Percentiles rank a stretch among this genome's conserved stretches.
These are phyloP conservation scores for Cartodere bifasciata DNA, from an alignment of 2,888 invertebrate genomes.

Conservation along the genomic window DNA sequence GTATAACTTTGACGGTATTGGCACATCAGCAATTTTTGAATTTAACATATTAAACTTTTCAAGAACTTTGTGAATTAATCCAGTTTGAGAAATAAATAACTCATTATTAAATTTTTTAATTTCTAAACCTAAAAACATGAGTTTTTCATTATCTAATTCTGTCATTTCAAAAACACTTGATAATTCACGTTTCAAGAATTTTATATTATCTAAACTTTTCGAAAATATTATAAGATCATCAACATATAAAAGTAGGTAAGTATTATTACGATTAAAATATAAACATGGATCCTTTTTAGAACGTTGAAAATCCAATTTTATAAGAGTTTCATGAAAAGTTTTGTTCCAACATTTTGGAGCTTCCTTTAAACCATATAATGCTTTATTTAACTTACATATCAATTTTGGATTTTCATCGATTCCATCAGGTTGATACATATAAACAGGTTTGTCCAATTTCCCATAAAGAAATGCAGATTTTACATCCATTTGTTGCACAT, in stretches of 20 bases:
- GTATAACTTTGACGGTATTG: no score
- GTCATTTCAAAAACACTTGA: conserved; percentile 5
- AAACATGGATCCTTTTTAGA: conserved; percentile 14
- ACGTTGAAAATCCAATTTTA: conserved; percentile 9
- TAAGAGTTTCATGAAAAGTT: conserved; percentile 7
- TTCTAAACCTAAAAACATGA: no score
- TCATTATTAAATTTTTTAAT: no score
- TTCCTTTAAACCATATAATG: conserved; percentile 12
- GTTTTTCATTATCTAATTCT: conserved; percentile 8
- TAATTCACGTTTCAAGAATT: conserved; percentile 9
- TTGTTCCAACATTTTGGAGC: conserved; percentile 13
- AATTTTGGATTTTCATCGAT: conserved; percentile 6
- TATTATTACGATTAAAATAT: conserved; percentile 11
- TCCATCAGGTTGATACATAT: conserved; percentile 11
- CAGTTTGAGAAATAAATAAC: no score
- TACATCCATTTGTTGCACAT: conserved; percentile 14
- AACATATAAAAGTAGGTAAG: conserved; percentile 12
- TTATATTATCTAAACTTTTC: no score
- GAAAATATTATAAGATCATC: conserved; percentile 15
- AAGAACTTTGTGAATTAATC: no score
- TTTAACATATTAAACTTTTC: no score
- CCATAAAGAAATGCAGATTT: conserved; percentile 13
- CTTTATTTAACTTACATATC: conserved; percentile 10
- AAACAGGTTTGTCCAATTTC: no score
- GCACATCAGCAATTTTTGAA: no score